A percentile compares a stretch with the other conserved stretches of the same genome.
Evolutionary conservation across 2,113 vertebrate genomes (phyloP).

Genomic region (Trematomus loennbergii): DNA sequence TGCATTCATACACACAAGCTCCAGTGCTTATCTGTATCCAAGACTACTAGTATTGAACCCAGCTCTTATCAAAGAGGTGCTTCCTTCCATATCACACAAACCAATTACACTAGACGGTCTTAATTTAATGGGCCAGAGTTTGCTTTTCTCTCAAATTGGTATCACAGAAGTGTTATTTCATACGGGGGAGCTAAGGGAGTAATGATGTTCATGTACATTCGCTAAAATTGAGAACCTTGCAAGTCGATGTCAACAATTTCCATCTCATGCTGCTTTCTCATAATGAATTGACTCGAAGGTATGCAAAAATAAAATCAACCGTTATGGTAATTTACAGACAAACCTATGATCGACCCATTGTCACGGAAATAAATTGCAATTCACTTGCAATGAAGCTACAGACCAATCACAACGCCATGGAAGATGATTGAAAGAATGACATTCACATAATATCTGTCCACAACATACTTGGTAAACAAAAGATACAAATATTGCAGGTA

Average conservation of each 20-base stretch:
- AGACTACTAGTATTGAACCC: constrained; percentile 60
- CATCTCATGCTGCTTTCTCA: constrained; percentile 43
- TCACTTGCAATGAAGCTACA: constrained; percentile 48
- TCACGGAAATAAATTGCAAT: constrained; percentile 61
- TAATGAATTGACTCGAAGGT: constrained; percentile 61
- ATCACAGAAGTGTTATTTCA: constrained; percentile 53
- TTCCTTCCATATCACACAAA: constrained; percentile 56
- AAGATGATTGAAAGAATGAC: constrained; percentile 35
- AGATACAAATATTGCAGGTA: constrained; percentile 9
- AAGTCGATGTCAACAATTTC: constrained; percentile 60
- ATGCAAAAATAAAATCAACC: constrained; percentile 57
- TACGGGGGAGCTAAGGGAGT: constrained; percentile 48
- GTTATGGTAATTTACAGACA: constrained; percentile 63
- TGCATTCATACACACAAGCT: constrained; percentile 48
- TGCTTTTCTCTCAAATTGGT: constrained; percentile 51
- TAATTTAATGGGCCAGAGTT: constrained; percentile 65
- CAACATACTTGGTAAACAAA: constrained; percentile 53
- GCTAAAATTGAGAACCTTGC: constrained; percentile 63
- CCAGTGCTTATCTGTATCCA: constrained; percentile 60
- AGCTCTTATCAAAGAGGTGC: constrained; percentile 56
- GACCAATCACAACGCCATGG: constrained; percentile 28
- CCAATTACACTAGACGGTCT: constrained; percentile 66
- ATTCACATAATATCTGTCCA: constrained; percentile 34
- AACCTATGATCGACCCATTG: constrained; percentile 61
- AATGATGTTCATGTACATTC: constrained; percentile 54